Percentiles rank a stretch among this genome's conserved stretches.
These are phyloP conservation scores for Molothrus ater DNA, from an alignment of 2,797 vertebrate species.

Conservation along the genomic window DNA sequence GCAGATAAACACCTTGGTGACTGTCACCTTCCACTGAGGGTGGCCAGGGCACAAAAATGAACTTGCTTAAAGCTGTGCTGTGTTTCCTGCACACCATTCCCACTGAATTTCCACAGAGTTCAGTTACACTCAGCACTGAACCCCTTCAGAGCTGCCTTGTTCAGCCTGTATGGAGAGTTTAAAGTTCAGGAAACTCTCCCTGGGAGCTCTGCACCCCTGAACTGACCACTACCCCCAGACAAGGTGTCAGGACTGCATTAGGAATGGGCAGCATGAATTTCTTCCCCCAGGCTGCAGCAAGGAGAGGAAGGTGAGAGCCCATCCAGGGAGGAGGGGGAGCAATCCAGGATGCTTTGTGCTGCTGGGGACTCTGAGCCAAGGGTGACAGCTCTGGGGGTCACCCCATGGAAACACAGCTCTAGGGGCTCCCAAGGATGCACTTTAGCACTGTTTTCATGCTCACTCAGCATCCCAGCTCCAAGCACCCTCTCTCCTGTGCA, in stretches of 20 bases:
- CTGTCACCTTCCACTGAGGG: no score
- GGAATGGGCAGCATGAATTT: background rate
- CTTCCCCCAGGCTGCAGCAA: background rate
- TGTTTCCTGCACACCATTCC: no score
- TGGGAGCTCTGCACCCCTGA: background rate
- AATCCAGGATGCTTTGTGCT: background rate
- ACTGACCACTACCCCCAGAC: background rate
- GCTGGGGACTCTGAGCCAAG: background rate
- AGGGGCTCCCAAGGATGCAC: background rate
- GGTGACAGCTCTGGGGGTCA: background rate
- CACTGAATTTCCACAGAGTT: no score
- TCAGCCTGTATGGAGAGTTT: background rate
- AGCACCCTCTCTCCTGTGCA: fast-evolving
- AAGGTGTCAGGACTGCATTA: background rate
- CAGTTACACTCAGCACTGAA: no score
- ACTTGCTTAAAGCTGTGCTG: no score
- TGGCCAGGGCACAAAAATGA: no score
- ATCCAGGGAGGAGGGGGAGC: background rate
- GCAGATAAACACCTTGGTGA: no score
- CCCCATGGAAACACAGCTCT: background rate
- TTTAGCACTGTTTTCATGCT: background rate
- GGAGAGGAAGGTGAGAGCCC: background rate
- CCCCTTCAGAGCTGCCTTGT: background rate
- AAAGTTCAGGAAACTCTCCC: constrained; percentile 18
- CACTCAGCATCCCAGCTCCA: background rate